Evolutionary conservation across 2,888 invertebrate species (phyloP).

Genomic region (Litoditis marina): DNA sequence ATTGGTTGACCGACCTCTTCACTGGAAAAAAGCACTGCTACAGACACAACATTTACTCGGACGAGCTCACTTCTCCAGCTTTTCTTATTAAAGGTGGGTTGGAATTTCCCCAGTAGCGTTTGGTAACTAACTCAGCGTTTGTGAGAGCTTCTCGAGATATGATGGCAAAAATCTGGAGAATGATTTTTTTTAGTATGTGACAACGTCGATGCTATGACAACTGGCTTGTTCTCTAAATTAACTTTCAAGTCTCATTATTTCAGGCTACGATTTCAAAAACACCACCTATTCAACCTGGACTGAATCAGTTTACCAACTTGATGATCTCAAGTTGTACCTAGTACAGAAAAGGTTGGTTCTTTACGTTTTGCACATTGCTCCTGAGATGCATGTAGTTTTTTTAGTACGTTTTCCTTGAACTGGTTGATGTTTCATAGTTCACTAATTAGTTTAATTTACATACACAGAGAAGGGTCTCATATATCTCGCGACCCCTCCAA

Average conservation of each 20-base stretch:
- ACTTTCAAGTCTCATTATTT: conserved; percentile 1
- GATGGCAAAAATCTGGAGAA: background rate
- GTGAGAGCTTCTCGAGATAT: background rate
- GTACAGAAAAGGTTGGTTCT: conserved; percentile 30
- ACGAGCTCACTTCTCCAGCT: conserved; percentile 47
- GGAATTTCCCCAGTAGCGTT: too few species aligned
- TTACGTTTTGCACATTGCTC: too few species aligned
- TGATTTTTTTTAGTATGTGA: background rate
- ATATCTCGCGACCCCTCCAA: too few species aligned
- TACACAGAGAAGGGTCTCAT: too few species aligned
- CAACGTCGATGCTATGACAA: background rate
- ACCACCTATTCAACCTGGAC: conserved; percentile 52
- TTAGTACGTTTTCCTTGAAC: too few species aligned
- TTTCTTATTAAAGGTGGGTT: conserved; percentile 44
- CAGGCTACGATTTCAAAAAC: conserved; percentile 23
- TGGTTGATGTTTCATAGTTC: too few species aligned
- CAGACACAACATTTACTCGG: conserved; percentile 32
- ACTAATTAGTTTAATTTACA: too few species aligned
- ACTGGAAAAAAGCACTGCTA: conserved; percentile 42
- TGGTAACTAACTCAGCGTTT: too few species aligned
- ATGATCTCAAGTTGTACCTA: conserved; percentile 45
- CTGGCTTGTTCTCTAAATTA: background rate
- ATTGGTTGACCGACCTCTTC: conserved; percentile 47
- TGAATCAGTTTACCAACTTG: conserved; percentile 45
- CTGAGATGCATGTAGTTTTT: too few species aligned